Conservation (phyloP, 2,888 invertebrate genomes). For the Amiota minor region DNA sequence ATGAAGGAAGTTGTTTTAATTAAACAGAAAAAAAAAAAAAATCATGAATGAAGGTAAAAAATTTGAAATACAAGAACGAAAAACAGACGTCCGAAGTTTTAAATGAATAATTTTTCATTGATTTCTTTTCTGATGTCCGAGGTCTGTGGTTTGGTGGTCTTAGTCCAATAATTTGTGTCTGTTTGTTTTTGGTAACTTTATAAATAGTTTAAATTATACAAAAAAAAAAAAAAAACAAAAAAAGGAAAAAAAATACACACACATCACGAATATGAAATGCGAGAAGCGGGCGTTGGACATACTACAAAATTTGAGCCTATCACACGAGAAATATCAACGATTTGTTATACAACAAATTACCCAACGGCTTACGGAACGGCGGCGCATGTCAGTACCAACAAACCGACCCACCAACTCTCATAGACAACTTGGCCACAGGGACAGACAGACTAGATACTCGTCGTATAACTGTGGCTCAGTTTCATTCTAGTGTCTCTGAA, state of each 20-base stretch:
- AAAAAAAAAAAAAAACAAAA: constrained; percentile 15
- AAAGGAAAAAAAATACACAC: background rate
- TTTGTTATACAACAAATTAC: constrained; percentile 63
- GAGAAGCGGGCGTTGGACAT: too few species aligned
- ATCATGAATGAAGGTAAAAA: background rate
- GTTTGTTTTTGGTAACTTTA: background rate
- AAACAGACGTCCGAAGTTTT: background rate
- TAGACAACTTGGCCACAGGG: background rate
- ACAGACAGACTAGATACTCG: background rate
- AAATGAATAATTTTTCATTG: constrained; percentile 15
- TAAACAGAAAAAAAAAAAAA: constrained; percentile 7
- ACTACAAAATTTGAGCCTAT: constrained; percentile 41
- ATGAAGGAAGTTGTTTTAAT: constrained; percentile 5
- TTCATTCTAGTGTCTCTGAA: background rate
- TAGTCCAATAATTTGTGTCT: background rate
- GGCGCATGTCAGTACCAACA: background rate
- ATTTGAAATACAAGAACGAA: background rate
- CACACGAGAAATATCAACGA: constrained; percentile 55
- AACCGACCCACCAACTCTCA: background rate
- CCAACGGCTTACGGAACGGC: constrained; percentile 31
- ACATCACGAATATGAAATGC: constrained; percentile 3
- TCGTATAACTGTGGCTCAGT: background rate
- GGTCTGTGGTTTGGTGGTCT: background rate
- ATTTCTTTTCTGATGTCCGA: background rate
- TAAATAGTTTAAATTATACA: constrained; percentile 22